These are phyloP conservation scores for Zoanthus solanderi DNA, from an alignment of 92 coral and sea anemone genomes.

Conservation along the genomic window DNA sequence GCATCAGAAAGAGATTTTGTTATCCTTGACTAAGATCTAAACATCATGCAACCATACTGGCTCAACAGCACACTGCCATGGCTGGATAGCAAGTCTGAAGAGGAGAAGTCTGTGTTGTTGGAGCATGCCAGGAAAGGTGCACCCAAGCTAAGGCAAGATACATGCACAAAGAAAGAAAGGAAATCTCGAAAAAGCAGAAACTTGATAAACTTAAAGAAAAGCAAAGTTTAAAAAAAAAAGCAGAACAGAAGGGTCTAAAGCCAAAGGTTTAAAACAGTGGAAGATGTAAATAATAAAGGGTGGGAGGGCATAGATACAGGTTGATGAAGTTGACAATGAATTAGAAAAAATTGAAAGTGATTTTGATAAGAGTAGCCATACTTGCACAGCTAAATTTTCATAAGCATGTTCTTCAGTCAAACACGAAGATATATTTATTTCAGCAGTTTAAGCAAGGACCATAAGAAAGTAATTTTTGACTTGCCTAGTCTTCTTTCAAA, in stretches of 20 bases:
- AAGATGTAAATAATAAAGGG: constrained; percentile 3
- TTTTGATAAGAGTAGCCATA: constrained; percentile 33
- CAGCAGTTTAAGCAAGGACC: background rate
- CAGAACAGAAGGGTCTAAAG: constrained; percentile 38
- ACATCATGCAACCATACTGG: constrained; percentile 44
- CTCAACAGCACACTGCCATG: constrained; percentile 43
- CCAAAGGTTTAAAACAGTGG: constrained; percentile 35
- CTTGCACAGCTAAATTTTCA: constrained; percentile 23
- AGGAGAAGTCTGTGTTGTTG: background rate
- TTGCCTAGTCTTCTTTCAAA: background rate
- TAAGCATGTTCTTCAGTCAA: constrained; percentile 37
- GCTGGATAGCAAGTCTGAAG: constrained; percentile 14
- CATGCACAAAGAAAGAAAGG: constrained; percentile 39
- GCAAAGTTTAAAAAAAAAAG: constrained; percentile 46
- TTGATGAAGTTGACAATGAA: background rate
- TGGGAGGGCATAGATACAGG: constrained; percentile 14
- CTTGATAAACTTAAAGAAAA: constrained; percentile 39
- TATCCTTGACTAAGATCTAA: constrained; percentile 29
- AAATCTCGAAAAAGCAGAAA: constrained; percentile 30
- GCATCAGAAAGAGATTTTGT: constrained; percentile 54
- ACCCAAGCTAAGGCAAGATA: constrained; percentile 35
- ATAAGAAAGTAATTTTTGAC: background rate
- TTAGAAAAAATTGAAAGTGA: constrained; percentile 41
- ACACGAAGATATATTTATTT: constrained; percentile 6
- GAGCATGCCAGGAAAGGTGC: background rate